phyloP scores from a whole-genome alignment of 2,113 vertebrate species.

The Microcebus ravelobensis region DNA sequence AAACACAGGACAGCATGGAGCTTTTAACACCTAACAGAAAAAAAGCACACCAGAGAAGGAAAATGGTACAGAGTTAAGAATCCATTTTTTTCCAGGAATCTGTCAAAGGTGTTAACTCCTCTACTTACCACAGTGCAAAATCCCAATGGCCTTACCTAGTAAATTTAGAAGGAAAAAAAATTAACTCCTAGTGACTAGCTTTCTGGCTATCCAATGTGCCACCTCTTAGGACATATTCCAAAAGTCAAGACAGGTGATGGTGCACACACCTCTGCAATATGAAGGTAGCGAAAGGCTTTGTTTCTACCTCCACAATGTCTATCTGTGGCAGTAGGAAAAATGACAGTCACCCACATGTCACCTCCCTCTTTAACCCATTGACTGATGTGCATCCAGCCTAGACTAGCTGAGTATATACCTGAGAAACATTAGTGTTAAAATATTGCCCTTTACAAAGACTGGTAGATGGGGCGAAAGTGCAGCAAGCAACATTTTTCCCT shows the following conservation, averaged over 20 bases:
- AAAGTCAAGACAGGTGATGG: constrained; percentile 23
- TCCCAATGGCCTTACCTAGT: not conserved
- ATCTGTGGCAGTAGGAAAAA: constrained; percentile 34
- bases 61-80: not conserved
- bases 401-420: constrained; percentile 85
- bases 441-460: constrained; percentile 87
- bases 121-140: constrained; percentile 17
- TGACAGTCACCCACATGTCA: not conserved
- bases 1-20: not conserved
- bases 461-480: constrained; percentile 73
- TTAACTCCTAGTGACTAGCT: not conserved
- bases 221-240: constrained; percentile 37
- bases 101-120: constrained; percentile 26
- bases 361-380: constrained; percentile 60
- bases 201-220: constrained; percentile 48
- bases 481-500: constrained; percentile 80
- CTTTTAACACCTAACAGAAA: not conserved
- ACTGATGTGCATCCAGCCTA: constrained; percentile 78
- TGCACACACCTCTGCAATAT: constrained; percentile 1
- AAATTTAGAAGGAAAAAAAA: not conserved
- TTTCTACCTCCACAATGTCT: not conserved
- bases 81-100: not conserved
- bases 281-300: constrained; percentile 37
- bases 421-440: constrained; percentile 91
- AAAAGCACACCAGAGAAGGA: not conserved